Conservation (phyloP, 2,797 vertebrate species). For the Crotalus adamanteus region DNA sequence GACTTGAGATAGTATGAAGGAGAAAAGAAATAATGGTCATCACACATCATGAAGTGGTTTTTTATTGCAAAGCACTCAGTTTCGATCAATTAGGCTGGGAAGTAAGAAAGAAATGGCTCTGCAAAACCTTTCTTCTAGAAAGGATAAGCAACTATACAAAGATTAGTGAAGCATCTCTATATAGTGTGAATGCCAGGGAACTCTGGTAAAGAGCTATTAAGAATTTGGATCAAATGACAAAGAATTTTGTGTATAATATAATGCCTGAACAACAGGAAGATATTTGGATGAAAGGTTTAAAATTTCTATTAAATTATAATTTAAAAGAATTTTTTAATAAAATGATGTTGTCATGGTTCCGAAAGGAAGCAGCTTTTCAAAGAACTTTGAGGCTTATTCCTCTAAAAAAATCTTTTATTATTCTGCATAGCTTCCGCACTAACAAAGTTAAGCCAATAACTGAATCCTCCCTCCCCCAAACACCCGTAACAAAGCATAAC, state of each 20-base stretch:
- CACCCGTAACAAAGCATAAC: no score
- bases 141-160: not conserved
- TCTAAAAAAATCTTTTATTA: no score
- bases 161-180: not conserved
- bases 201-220: not conserved
- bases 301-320: not conserved
- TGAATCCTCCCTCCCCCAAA: no score
- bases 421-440: no score
- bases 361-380: no score
- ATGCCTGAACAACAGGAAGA: not conserved
- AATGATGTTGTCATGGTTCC: not conserved
- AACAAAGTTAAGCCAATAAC: no score
- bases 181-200: not conserved
- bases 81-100: not conserved
- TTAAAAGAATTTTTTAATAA: not conserved
- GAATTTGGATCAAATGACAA: not conserved
- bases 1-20: no score
- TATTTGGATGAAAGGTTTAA: not conserved
- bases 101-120: not conserved
- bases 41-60: no score
- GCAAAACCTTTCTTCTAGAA: not conserved
- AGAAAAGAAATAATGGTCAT: no score
- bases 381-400: no score
- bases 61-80: no score
- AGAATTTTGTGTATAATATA: not conserved